These are phyloP conservation scores for Stigmatopora argus DNA, from an alignment of 2,113 vertebrate species.

Conservation along the genomic window DNA sequence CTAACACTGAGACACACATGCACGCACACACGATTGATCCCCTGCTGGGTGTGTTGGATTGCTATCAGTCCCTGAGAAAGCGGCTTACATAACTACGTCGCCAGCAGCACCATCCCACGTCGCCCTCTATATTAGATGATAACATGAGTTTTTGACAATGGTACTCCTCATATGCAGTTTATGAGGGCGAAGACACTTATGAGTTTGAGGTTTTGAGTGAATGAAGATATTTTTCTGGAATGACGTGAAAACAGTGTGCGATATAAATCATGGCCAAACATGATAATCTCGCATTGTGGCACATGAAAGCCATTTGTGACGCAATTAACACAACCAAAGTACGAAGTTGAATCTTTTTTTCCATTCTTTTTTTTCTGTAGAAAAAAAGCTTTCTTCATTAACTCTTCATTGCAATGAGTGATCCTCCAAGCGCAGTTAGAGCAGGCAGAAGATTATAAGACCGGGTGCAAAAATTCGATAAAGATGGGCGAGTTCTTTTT, in stretches of 20 bases:
- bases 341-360: conserved; percentile 28
- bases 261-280: conserved; percentile 5
- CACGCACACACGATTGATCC: conserved; percentile 18
- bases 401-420: conserved; percentile 50
- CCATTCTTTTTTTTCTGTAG: conserved; percentile 30
- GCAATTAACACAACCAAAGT: conserved; percentile 43
- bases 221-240: background rate
- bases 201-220: background rate
- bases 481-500: conserved; percentile 59
- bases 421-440: conserved; percentile 51
- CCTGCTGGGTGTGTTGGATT: conserved; percentile 58
- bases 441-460: conserved; percentile 45
- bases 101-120: conserved; percentile 54
- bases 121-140: conserved; percentile 52
- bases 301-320: conserved; percentile 39
- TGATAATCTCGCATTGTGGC: conserved; percentile 19
- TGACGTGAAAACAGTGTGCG: conserved; percentile 21
- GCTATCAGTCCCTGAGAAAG: conserved; percentile 55
- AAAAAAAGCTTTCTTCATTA: conserved; percentile 56
- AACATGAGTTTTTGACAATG: conserved; percentile 48
- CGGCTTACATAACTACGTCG: conserved; percentile 56
- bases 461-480: conserved; percentile 48
- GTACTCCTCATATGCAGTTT: conserved; percentile 40
- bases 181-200: conserved; percentile 6
- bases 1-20: conserved; percentile 5